Evolutionary conservation across 2,797 vertebrate genomes (phyloP).

Genomic region (Lithobates pipiens): DNA sequence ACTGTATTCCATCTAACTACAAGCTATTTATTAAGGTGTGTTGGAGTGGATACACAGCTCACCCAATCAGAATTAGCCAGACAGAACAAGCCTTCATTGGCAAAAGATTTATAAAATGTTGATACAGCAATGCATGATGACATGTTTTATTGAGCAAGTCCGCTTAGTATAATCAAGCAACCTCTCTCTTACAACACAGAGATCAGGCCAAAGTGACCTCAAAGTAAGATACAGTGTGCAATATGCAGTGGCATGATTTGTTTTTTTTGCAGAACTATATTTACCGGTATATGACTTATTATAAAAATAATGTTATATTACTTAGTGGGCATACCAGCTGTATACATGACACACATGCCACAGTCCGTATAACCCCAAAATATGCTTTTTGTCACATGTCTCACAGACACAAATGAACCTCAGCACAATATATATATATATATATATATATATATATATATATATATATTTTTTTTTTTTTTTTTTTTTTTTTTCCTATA

Average conservation of each 20-base stretch:
- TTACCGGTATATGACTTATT: neutral
- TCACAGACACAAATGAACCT: no score
- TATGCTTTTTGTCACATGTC: no score
- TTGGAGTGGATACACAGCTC: neutral
- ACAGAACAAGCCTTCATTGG: slow-evolving; percentile 15
- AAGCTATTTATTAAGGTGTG: slow-evolving; percentile 27
- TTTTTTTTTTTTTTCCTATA: no score
- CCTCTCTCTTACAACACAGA: neutral
- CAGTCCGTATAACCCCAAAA: no score
- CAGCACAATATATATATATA: no score
- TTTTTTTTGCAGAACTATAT: slow-evolving; percentile 3
- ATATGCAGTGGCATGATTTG: neutral
- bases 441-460: no score
- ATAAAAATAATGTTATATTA: neutral
- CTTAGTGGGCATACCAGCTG: no score
- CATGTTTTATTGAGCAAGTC: slow-evolving; percentile 16
- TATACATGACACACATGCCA: no score
- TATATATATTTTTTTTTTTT: no score
- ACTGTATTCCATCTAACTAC: slow-evolving; percentile 9
- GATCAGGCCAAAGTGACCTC: slow-evolving; percentile 32
- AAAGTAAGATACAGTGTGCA: neutral
- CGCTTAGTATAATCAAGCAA: slow-evolving; percentile 15
- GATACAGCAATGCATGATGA: slow-evolving; percentile 2
- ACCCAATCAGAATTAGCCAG: slow-evolving; percentile 16
- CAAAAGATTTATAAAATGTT: neutral